Evolutionary conservation across 1,140 invertebrate species (phyloP).

Genomic region (Bathynomus jamesi): DNA sequence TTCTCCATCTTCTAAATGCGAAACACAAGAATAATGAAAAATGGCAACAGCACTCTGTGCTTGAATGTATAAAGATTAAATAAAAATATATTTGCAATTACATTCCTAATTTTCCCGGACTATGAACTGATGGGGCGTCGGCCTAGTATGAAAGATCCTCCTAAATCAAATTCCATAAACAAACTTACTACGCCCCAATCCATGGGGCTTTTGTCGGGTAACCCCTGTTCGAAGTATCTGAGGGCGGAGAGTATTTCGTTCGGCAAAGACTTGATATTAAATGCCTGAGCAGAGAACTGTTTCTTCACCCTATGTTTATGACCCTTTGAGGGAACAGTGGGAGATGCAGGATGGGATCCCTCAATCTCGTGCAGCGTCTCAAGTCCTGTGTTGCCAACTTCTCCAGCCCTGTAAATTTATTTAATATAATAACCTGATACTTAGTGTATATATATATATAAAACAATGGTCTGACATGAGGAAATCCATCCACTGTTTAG

Average conservation of each 20-base stretch:
- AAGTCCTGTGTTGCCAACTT: conserved; percentile 17
- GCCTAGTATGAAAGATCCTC: too few species aligned
- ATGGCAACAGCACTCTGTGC: too few species aligned
- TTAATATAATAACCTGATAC: neutral
- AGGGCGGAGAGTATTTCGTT: conserved; percentile 52
- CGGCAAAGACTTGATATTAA: conserved; percentile 40
- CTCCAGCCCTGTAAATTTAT: conserved; percentile 8
- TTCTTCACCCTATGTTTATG: conserved; percentile 14
- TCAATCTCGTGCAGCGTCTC: conserved; percentile 4
- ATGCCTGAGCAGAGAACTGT: conserved; percentile 38
- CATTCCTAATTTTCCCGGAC: too few species aligned
- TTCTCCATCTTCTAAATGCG: too few species aligned
- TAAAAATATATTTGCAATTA: too few species aligned
- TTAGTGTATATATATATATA: neutral
- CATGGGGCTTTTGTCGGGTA: conserved; percentile 44
- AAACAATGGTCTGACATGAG: neutral
- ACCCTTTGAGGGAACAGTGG: neutral
- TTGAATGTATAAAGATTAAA: too few species aligned
- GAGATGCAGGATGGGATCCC: neutral
- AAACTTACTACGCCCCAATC: conserved; percentile 48
- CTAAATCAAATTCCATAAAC: too few species aligned
- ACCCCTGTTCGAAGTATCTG: conserved; percentile 48
- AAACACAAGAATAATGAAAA: too few species aligned
- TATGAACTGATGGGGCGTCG: too few species aligned
- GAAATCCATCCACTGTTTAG: too few species aligned